Evolutionary conservation across 2,113 vertebrate genomes (phyloP), one percentile per base, ranked within the genome.

Genomic region (Campylorhamphus procurvoides): DNA sequence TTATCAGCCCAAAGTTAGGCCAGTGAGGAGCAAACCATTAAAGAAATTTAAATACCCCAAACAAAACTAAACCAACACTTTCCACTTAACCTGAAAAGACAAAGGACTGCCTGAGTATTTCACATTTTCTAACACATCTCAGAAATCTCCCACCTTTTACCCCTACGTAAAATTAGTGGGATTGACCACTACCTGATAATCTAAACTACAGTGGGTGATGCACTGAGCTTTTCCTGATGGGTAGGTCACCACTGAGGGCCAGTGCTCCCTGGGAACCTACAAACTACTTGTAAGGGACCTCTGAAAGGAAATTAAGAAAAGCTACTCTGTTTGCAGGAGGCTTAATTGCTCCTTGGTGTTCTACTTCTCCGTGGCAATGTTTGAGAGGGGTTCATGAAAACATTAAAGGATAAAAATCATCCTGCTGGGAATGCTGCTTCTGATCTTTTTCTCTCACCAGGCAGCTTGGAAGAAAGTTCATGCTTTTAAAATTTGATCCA

Each of bases 181-280:
- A 47, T 10, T 47, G 62, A 64, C 76, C 29, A 16, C 33, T 35
- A 27, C n/a, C 13, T 4, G 0, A 8, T 31, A 31, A 73, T 5
- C 28, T 53, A 31, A 95, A 60, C 14, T 28, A 40, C n/a, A 12
- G 8, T 0, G 17, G 17, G 17, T 47, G 31, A 60, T 2, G 1
- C 82, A 31, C 14, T 17, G 17, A 89, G 53, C 9, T 53, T 81
- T 62, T 46, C 55, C 37, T 19, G 31, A 7, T 5, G 52, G 27
- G 44, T 1, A 25, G 11, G 31, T 44, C 60, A 76, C 35, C 84
- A 14, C 28, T 7, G 47, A 10, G 4, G 29, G 29, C 16, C n/a
- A 40, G 3, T 0, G 0, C 18, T 37, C 52, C 23, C 74, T 20
- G 3, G n/a, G 31, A 69, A 69, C 37, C 37, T n/a, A 46, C 15